These are phyloP conservation scores for Bovichtus variegatus DNA, from an alignment of 2,797 vertebrate species.

Conservation along the genomic window DNA sequence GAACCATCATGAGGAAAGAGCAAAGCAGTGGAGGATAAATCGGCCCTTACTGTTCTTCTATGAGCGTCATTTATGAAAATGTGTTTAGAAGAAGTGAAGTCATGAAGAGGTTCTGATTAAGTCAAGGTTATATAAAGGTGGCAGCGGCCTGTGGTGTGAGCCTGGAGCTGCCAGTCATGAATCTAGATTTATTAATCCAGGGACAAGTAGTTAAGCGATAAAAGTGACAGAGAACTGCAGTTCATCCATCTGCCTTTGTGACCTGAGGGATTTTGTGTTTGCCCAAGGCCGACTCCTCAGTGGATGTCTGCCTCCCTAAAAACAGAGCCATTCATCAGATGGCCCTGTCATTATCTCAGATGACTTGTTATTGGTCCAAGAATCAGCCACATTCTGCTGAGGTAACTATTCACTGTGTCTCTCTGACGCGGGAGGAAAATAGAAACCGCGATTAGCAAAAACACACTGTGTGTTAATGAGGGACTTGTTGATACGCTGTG, in stretches of 20 bases:
- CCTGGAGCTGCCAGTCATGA: constrained; percentile 63
- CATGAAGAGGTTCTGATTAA: constrained; percentile 70
- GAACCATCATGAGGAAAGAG: constrained; percentile 32
- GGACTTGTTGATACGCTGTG: neutral
- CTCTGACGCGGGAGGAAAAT: constrained; percentile 18
- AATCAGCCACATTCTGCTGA: constrained; percentile 61
- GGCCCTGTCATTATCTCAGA: constrained; percentile 66
- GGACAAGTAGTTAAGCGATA: constrained; percentile 76
- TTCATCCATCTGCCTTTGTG: constrained; percentile 77
- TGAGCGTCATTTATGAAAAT: constrained; percentile 65
- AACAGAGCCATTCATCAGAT: constrained; percentile 74
- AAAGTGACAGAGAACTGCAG: constrained; percentile 73
- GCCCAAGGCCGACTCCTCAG: constrained; percentile 65
- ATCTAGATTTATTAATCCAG: constrained; percentile 75
- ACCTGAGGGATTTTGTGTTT: constrained; percentile 74
- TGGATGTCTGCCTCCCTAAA: constrained; percentile 58
- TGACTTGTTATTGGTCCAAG: constrained; percentile 67
- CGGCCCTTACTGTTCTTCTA: constrained; percentile 36
- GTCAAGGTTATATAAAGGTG: constrained; percentile 74
- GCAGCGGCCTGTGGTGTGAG: constrained; percentile 36
- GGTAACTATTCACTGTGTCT: constrained; percentile 60
- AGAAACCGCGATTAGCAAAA: constrained; percentile 28
- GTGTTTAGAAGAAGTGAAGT: constrained; percentile 61
- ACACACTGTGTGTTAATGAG: neutral
- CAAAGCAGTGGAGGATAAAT: constrained; percentile 56